Conservation (phyloP, 2,888 invertebrate genomes). For the Ormyrus rosae region DNA sequence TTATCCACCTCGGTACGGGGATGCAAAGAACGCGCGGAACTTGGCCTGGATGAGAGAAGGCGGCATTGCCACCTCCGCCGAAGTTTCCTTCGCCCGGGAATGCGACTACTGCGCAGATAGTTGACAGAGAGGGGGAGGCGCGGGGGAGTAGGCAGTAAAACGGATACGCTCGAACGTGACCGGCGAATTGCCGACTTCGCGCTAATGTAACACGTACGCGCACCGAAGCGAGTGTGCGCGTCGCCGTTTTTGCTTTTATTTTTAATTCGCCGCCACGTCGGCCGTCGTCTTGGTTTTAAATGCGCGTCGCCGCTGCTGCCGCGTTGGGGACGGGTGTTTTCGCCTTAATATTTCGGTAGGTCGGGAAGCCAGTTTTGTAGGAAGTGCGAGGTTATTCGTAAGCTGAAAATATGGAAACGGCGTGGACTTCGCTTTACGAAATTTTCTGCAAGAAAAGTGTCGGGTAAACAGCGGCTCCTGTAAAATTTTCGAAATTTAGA, state of each 20-base stretch:
- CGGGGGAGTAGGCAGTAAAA: slow-evolving; percentile 20
- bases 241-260: slow-evolving; percentile 8
- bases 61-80: neutral
- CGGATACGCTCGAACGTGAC: slow-evolving; percentile 42
- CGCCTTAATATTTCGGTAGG: too few relatives aligned
- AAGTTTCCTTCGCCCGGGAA: slow-evolving; percentile 19
- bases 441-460: too few relatives aligned
- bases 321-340: too few relatives aligned
- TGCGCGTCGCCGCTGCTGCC: too few relatives aligned
- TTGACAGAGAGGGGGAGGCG: slow-evolving; percentile 10
- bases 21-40: slow-evolving; percentile 29
- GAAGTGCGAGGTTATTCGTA: too few relatives aligned
- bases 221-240: neutral
- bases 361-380: too few relatives aligned
- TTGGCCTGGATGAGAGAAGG: neutral
- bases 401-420: too few relatives aligned
- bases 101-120: neutral
- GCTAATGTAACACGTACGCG: slow-evolving; percentile 22
- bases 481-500: too few relatives aligned
- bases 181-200: slow-evolving; percentile 27
- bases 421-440: too few relatives aligned
- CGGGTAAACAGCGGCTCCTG: too few relatives aligned
- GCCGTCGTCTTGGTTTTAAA: too few relatives aligned
- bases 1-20: neutral
- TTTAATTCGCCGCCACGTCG: too few relatives aligned